Percentiles rank a stretch among this genome's conserved stretches.
Evolutionary conservation across 2,888 invertebrate genomes (phyloP).

Genomic region (Epicampocera succincta): DNA sequence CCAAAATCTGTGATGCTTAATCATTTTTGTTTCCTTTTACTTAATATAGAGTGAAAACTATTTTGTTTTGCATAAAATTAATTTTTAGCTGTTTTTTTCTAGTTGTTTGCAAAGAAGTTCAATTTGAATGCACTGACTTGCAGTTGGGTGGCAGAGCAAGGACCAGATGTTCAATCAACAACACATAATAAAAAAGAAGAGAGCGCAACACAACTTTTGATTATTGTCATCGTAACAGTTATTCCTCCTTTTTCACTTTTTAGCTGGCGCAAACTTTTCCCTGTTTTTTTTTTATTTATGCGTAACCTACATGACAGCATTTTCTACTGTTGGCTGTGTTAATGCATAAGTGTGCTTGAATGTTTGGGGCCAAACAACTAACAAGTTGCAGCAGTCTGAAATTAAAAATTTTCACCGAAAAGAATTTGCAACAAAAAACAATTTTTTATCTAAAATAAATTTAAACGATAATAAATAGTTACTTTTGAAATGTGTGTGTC

Average conservation of each 20-base stretch:
- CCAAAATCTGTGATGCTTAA: no score
- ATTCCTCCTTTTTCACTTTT: constrained; percentile 33
- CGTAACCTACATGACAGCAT: constrained; percentile 35
- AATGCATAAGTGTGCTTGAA: constrained; percentile 29
- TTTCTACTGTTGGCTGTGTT: background rate
- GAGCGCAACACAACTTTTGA: constrained; percentile 55
- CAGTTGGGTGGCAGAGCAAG: constrained; percentile 29
- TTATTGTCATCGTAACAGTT: constrained; percentile 61
- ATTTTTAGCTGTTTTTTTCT: constrained; percentile 37
- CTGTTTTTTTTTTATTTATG: constrained; percentile 28
- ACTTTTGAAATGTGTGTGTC: no score
- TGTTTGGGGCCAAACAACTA: constrained; percentile 2
- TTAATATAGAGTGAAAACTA: no score
- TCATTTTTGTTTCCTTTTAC: no score
- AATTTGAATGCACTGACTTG: constrained; percentile 44
- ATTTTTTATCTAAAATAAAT: constrained; percentile 17
- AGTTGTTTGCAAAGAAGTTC: constrained; percentile 46
- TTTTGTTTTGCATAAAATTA: constrained; percentile 21
- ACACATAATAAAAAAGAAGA: constrained; percentile 43
- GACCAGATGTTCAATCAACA: constrained; percentile 63
- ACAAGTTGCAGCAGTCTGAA: constrained; percentile 26
- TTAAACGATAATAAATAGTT: constrained; percentile 12
- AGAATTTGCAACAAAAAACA: constrained; percentile 13
- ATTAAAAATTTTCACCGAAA: constrained; percentile 28
- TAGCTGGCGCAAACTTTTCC: constrained; percentile 16